Conservation (phyloP, 2,113 vertebrate species). For the Atlantisia rogersi region DNA sequence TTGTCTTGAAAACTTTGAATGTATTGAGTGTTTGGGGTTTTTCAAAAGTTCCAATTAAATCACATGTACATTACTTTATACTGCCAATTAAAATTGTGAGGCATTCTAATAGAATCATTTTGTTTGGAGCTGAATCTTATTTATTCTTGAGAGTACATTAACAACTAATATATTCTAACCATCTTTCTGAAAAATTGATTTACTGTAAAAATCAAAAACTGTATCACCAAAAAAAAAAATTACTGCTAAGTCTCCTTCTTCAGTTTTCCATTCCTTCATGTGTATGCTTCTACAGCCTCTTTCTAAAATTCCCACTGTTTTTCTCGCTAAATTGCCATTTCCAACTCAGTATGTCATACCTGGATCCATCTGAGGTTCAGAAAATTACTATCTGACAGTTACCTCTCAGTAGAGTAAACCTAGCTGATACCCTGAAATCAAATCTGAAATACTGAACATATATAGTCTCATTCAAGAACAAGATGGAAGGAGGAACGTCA, state of each 20-base stretch:
- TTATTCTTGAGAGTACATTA: not conserved
- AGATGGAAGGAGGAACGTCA: not conserved
- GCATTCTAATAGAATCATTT: not conserved
- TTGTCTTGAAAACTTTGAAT: not conserved
- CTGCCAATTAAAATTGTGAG: not conserved
- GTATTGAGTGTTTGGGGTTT: no score
- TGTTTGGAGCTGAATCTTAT: not conserved
- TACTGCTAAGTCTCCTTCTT: not conserved
- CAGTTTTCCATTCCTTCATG: not conserved
- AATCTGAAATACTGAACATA: not conserved
- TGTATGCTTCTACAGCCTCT: not conserved
- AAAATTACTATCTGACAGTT: not conserved
- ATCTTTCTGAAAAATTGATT: not conserved
- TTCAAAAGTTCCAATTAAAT: not conserved
- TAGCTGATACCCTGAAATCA: not conserved
- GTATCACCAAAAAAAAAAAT: not conserved
- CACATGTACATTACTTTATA: not conserved
- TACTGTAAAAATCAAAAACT: not conserved
- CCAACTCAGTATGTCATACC: not conserved
- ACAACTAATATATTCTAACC: not conserved
- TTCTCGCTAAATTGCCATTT: not conserved
- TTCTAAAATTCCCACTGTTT: not conserved
- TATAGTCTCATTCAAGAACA: not conserved
- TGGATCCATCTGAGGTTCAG: not conserved
- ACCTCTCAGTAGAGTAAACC: not conserved